Percentiles rank a stretch among this genome's conserved stretches.
Conservation (phyloP, 2,888 invertebrate species). For the Chouioia cunea region DNA sequence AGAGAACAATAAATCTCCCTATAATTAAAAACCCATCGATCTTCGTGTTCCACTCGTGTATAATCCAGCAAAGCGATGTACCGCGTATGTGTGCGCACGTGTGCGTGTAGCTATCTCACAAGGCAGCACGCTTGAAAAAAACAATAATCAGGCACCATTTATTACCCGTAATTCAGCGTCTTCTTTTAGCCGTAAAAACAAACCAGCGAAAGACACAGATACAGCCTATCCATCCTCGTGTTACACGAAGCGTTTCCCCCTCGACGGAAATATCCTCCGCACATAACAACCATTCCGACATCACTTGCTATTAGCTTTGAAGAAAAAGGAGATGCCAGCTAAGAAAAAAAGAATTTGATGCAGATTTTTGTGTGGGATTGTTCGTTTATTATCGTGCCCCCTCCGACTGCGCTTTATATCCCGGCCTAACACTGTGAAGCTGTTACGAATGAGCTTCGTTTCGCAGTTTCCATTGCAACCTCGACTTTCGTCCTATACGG, state of each 20-base stretch:
- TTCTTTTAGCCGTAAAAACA: conserved; percentile 38
- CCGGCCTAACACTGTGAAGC: not conserved
- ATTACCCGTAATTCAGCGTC: conserved; percentile 13
- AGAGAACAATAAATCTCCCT: too few species aligned
- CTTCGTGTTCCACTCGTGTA: too few species aligned
- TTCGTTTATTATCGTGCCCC: conserved; percentile 27
- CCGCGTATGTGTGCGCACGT: too few species aligned
- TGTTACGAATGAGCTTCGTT: too few species aligned
- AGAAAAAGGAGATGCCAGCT: conserved; percentile 1
- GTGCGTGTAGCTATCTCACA: too few species aligned
- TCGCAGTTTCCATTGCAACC: too few species aligned
- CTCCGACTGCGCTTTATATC: conserved; percentile 22
- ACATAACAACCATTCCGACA: too few species aligned
- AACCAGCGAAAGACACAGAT: conserved; percentile 18
- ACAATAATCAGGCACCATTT: not conserved
- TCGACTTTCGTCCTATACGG: too few species aligned
- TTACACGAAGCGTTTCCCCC: not conserved
- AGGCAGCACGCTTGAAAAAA: conserved; percentile 4
- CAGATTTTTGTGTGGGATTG: conserved; percentile 7
- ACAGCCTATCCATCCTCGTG: not conserved
- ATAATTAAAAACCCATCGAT: too few species aligned
- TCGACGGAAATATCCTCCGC: too few species aligned
- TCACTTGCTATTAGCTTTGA: too few species aligned
- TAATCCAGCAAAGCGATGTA: too few species aligned
- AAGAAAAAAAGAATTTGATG: conserved; percentile 14